phyloP scores from a whole-genome alignment of 2,113 vertebrate species.

The Rhizomys pruinosus region DNA sequence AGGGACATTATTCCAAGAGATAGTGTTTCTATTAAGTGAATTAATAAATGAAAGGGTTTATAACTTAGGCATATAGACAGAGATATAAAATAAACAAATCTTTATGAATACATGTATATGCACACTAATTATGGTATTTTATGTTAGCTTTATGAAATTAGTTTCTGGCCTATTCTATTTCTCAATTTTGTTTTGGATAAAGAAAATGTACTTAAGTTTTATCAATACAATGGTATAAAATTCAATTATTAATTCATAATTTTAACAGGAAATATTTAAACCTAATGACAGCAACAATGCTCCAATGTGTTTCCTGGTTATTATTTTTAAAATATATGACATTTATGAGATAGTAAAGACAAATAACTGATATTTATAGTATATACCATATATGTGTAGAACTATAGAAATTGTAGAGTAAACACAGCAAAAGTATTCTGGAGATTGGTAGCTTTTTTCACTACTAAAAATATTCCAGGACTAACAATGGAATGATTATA shows the following conservation, averaged over 20 bases:
- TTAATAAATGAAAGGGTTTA: background rate
- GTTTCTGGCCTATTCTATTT: background rate
- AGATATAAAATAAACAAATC: background rate
- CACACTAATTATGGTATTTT: background rate
- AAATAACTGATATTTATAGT: background rate
- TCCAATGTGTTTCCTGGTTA: background rate
- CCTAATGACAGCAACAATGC: background rate
- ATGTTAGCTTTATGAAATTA: background rate
- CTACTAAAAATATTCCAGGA: background rate
- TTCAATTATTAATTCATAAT: background rate
- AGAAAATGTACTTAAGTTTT: background rate
- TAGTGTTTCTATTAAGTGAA: background rate
- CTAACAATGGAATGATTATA: background rate
- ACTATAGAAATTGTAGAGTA: background rate
- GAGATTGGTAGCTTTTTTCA: background rate
- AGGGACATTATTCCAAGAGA: background rate
- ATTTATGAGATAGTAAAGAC: background rate
- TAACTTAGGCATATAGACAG: background rate
- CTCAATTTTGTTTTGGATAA: background rate
- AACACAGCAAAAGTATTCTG: background rate
- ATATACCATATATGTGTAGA: too few species aligned
- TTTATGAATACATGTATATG: background rate
- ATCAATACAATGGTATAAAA: background rate
- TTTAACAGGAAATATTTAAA: background rate
- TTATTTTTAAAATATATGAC: background rate